A percentile compares a stretch with the other conserved stretches of the same genome.
Conservation (phyloP, 1,140 invertebrate genomes). For the Protaetia brevitarsis region DNA sequence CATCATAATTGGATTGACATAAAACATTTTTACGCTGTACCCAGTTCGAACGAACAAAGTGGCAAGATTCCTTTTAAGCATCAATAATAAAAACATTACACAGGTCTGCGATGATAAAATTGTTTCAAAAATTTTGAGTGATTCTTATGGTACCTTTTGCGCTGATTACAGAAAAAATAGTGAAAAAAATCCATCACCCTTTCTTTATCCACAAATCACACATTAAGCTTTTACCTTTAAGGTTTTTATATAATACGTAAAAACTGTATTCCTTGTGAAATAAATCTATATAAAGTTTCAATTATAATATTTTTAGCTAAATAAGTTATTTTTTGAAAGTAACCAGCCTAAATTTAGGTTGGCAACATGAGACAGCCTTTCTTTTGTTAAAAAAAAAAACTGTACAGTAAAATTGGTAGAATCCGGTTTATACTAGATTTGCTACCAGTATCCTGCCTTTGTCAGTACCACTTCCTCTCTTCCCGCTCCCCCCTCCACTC, state of each 20-base stretch:
- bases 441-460: no score
- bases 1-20: no score
- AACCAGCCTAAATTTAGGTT: neutral
- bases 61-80: no score
- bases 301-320: neutral
- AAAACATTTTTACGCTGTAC: no score
- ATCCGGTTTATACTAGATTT: neutral
- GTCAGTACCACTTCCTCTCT: no score
- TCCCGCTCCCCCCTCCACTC: neutral
- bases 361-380: neutral
- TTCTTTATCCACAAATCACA: neutral
- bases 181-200: no score
- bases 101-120: neutral
- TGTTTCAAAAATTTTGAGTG: neutral
- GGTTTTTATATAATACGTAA: neutral
- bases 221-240: neutral
- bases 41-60: no score
- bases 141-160: neutral
- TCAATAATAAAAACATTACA: no score
- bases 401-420: neutral
- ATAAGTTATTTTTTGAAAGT: neutral
- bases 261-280: no score
- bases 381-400: neutral
- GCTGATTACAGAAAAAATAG: no score
- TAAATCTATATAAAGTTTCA: neutral